phyloP scores from a whole-genome alignment of 2,888 invertebrate genomes.

The Drosophila silvestris region DNA sequence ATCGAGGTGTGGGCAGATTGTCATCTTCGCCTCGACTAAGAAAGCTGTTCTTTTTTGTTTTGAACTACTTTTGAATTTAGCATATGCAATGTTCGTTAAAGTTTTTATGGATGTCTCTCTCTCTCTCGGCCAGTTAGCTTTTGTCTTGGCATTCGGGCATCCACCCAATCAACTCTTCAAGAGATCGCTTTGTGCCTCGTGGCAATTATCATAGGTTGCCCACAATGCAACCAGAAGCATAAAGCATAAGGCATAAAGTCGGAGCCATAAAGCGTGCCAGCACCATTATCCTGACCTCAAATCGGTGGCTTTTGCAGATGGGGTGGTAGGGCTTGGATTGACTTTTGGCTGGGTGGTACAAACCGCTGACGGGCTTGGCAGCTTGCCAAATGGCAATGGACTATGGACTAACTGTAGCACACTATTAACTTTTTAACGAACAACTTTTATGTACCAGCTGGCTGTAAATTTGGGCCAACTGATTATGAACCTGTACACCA shows the following conservation, averaged over 20 bases:
- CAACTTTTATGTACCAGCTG: slow-evolving; percentile 53
- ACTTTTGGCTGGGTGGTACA: background rate
- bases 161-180: slow-evolving; percentile 5
- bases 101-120: background rate
- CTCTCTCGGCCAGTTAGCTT: background rate
- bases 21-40: background rate
- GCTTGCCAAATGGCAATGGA: slow-evolving; percentile 34
- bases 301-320: slow-evolving; percentile 9
- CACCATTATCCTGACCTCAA: slow-evolving; percentile 34
- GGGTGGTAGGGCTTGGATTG: background rate
- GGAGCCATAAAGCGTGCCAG: slow-evolving; percentile 23
- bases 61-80: background rate
- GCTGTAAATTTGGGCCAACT: slow-evolving; percentile 44
- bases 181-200: slow-evolving; percentile 6
- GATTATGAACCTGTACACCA: slow-evolving; percentile 33
- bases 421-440: slow-evolving; percentile 71
- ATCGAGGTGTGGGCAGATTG: background rate
- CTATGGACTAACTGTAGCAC: slow-evolving; percentile 32
- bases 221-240: slow-evolving; percentile 44
- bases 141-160: background rate
- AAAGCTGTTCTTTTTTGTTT: background rate
- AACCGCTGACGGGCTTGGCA: slow-evolving; percentile 19
- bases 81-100: background rate
- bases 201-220: slow-evolving; percentile 65
- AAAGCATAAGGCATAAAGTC: slow-evolving; percentile 32